Evolutionary conservation across 2,888 invertebrate genomes (phyloP), one percentile per base, ranked within the genome.

Genomic region (Brachyptera risi): DNA sequence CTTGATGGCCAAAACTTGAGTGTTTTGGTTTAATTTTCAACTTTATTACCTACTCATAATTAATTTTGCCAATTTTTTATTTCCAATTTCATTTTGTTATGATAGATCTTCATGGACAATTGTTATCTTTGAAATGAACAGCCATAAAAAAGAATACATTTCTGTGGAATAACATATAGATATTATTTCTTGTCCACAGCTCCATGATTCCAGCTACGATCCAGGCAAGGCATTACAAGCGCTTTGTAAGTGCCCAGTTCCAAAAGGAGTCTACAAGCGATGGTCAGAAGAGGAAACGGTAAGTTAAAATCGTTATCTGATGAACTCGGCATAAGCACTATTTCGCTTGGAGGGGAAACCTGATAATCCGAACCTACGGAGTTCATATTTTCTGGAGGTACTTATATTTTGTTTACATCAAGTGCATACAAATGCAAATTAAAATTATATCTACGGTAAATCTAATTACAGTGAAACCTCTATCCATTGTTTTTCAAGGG

Each of bases 221-320:
- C 95, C 96, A 67, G 93, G 94, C 65, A 90, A 92, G 78, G 98
- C 98, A 58, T 80, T 99, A 60, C 94, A 97, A 80, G 94, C 96
- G 63, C 83, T 98, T 68, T 96, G 96, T 67, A 96, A 96, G 79
- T 95, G 94, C 77, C 97, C 97, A 65, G 94, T 96, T 65, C 95
- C 96, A 1, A 93, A 94, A 83, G 93, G 95, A 71, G 92, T 96
- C 70, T 95, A 96, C 73, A 96, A 96, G 76, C 96, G 96, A 78
- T 97, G 97, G 96, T 88, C 92, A 64, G 97, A 97, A 75, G 97
- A 98, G 75, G 97, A 97, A 80, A 91, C 90, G 69, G 85, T 85
- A 74, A 74, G 77, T 49, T n/a, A n/a, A n/a, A n/a, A n/a, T n/a
- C n/a, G n/a, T n/a, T n/a, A n/a, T n/a, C n/a, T n/a, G n/a, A n/a